Base-by-base conservation (phyloP, 2,113 vertebrate genomes). In the Elephas maximus region DNA sequence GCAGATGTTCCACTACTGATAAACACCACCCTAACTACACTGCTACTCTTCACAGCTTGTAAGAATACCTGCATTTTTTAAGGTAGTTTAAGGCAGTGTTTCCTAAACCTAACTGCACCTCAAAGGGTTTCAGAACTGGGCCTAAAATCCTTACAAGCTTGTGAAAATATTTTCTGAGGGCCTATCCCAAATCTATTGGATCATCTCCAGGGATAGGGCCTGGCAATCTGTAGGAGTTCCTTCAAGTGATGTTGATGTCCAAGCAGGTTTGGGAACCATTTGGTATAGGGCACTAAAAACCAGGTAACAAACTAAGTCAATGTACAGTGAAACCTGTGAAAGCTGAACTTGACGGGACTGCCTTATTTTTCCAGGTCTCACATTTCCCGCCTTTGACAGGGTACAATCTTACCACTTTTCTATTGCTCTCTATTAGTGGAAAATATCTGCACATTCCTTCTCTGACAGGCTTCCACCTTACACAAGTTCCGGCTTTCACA, bases 71-170 rank as follows among this genome's bases (percentile, higher is more conserved):
- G 26, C 6, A 71, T 65, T n/a, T 80, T 95, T 76, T 33, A 69
- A 57, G 60, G 76, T 83, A 24, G 62, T 51, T 90, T 81, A 76
- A 28, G n/a, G 33, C 28, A 30, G 21, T 90, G 26, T 30, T 62
- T 93, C 33, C 73, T 94, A 95, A 97, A 71, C 18, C 41, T 78
- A 57, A 11, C 26, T 85, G 63, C 15, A 79, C 8, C 44, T 89
- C 74, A 80, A 73, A 90, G 92, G 8, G 67, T 60, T 97, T 95
- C 44, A 85, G 74, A 74, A 77, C 8, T 82, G 33, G 53, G 71
- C 80, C 26, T 73, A 86, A 86, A 91, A 65, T 97, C 53, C 82
- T 82, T 23, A 24, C 11, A 90, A 71, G 18, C n/a, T 74, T 88
- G 6, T 65, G 81, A 94, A 96, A 84, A 90, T 81, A 63, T 1